These are phyloP conservation scores for Australoheros facetus DNA, from an alignment of 2,797 vertebrate species.

Conservation along the genomic window DNA sequence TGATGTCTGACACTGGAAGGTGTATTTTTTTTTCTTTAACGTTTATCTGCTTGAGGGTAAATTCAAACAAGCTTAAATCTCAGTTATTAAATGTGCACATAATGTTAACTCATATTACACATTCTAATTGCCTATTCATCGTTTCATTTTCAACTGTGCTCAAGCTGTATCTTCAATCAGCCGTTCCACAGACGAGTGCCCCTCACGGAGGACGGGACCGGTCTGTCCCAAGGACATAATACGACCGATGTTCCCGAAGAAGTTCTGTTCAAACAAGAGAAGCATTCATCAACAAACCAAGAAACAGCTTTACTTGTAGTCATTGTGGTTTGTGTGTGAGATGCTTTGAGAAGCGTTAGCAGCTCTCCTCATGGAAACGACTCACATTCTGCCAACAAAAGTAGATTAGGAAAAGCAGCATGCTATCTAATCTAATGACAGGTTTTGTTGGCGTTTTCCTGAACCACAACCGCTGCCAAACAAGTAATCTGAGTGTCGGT, in stretches of 20 bases:
- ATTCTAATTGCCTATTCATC: background rate
- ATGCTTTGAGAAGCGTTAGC: background rate
- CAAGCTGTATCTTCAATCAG: background rate
- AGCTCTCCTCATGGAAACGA: background rate
- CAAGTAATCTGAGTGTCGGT: background rate
- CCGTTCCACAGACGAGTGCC: background rate
- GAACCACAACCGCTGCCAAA: background rate
- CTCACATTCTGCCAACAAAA: background rate
- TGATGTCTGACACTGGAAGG: background rate
- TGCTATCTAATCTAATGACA: background rate
- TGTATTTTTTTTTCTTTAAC: background rate
- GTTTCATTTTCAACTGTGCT: background rate
- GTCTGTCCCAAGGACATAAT: background rate
- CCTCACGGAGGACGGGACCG: fast-evolving
- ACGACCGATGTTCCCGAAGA: background rate
- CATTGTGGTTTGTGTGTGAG: too few species aligned
- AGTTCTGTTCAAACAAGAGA: background rate
- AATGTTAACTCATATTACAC: background rate
- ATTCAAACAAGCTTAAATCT: background rate
- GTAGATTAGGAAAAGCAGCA: background rate
- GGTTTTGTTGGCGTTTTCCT: background rate
- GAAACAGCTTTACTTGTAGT: background rate
- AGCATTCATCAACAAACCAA: background rate
- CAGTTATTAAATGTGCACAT: background rate
- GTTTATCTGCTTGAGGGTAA: background rate